These are phyloP conservation scores for Escarpia spicata DNA, from an alignment of 2,888 invertebrate species.

Conservation along the genomic window DNA sequence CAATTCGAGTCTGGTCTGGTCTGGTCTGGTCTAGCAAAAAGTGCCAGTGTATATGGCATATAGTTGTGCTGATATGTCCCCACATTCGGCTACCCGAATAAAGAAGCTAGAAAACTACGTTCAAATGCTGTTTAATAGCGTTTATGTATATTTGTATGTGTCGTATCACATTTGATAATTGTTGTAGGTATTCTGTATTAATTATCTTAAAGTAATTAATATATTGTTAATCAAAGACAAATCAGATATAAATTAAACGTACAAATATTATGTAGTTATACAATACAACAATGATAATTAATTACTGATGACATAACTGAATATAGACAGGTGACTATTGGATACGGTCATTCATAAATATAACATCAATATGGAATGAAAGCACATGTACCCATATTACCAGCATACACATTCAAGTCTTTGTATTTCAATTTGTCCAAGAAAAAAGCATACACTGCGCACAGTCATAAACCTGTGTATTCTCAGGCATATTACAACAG, in stretches of 20 bases:
- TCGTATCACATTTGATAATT: background rate
- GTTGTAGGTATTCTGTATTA: background rate
- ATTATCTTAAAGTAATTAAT: background rate
- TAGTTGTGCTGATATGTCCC: background rate
- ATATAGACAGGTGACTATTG: background rate
- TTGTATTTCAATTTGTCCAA: background rate
- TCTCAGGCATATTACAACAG: background rate
- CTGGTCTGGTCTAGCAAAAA: too few species aligned
- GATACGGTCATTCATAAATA: slow-evolving; percentile 1
- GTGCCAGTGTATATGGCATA: background rate
- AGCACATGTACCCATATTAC: background rate
- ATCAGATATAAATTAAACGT: background rate
- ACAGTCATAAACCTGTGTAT: background rate
- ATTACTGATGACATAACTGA: background rate
- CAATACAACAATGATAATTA: background rate
- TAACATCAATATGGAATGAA: background rate
- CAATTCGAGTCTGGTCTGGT: too few species aligned
- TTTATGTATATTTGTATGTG: background rate
- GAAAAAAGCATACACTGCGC: background rate
- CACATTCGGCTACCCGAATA: background rate
- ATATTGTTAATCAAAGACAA: background rate
- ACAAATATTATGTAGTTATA: background rate
- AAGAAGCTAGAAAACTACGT: background rate
- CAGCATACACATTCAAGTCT: background rate
- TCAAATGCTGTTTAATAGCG: background rate